A percentile compares a stretch with the other conserved stretches of the same genome.
These are phyloP conservation scores for Petrosia ficiformis DNA, from an alignment of 37 sponge, comb jelly and placozoan species.

Conservation along the genomic window DNA sequence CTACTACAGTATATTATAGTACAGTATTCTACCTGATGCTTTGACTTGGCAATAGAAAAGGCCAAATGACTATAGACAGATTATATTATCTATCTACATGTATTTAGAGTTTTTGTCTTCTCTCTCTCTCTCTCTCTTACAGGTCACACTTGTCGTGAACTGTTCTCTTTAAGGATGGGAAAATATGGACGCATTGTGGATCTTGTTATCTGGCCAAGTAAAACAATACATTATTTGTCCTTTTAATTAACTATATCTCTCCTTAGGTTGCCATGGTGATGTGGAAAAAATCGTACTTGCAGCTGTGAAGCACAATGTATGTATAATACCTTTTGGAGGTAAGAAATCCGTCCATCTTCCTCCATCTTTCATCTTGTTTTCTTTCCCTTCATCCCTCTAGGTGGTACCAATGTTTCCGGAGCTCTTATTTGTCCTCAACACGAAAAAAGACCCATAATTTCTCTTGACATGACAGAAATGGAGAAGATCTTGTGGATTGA, in stretches of 20 bases:
- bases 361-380: no score
- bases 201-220: constrained; percentile 82
- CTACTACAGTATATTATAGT: no score
- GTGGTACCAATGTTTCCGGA: constrained; percentile 96
- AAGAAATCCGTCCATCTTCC: not conserved
- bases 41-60: no score
- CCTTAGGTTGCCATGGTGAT: constrained; percentile 61
- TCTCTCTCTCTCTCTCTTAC: no score
- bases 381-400: no score
- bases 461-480: constrained; percentile 93
- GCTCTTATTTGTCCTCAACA: constrained; percentile 82
- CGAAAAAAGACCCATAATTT: constrained; percentile 80
- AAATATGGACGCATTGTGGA: constrained; percentile 80
- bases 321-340: constrained; percentile 88
- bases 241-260: not conserved
- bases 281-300: constrained; percentile 69
- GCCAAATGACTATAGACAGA: no score
- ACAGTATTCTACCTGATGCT: no score
- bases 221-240: not conserved
- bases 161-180: constrained; percentile 78
- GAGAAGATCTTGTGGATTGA: constrained; percentile 88
- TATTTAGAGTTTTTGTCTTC: no score
- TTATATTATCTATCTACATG: no score
- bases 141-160: constrained; percentile 92
- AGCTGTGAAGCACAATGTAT: constrained; percentile 78